Conservation (phyloP, 2,113 vertebrate species). For the Bambusicola thoracicus region DNA sequence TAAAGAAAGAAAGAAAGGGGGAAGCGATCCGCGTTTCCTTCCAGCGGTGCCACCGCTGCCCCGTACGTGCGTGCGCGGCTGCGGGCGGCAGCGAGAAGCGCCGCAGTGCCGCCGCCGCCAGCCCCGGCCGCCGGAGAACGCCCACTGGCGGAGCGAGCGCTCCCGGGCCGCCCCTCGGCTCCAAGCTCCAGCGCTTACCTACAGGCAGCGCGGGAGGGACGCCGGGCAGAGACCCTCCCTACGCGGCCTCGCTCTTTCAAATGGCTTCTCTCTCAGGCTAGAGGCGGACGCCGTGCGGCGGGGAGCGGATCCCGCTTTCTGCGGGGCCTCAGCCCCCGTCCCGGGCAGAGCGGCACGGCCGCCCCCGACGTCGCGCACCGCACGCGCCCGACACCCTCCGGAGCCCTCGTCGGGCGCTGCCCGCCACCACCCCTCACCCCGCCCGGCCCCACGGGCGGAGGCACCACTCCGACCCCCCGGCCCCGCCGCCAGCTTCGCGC, state of each 20-base stretch:
- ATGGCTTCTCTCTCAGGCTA: background rate
- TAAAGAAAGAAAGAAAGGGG: no score
- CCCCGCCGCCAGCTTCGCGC: no score
- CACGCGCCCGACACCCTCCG: no score
- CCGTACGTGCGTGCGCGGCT: background rate
- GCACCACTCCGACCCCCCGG: no score
- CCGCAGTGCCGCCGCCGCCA: slow-evolving; percentile 69
- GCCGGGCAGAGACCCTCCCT: background rate
- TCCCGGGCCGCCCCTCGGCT: background rate
- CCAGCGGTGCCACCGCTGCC: slow-evolving; percentile 13
- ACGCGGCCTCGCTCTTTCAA: background rate
- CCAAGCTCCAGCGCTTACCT: background rate
- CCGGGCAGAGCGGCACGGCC: no score
- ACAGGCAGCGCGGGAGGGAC: background rate
- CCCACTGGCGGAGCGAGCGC: slow-evolving; percentile 72
- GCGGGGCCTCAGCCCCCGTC: no score
- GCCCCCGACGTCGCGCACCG: no score
- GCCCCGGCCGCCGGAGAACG: slow-evolving; percentile 65
- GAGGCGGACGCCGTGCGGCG: background rate
- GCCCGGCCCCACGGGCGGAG: no score
- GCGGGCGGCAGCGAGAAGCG: slow-evolving; percentile 42
- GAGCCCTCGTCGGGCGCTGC: no score
- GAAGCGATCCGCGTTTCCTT: background rate
- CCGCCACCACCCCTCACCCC: no score
- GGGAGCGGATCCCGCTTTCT: no score